Percentiles rank a stretch among this genome's conserved stretches.
These are phyloP conservation scores for Phocoena phocoena DNA, from an alignment of 2,113 vertebrate species.

Conservation along the genomic window DNA sequence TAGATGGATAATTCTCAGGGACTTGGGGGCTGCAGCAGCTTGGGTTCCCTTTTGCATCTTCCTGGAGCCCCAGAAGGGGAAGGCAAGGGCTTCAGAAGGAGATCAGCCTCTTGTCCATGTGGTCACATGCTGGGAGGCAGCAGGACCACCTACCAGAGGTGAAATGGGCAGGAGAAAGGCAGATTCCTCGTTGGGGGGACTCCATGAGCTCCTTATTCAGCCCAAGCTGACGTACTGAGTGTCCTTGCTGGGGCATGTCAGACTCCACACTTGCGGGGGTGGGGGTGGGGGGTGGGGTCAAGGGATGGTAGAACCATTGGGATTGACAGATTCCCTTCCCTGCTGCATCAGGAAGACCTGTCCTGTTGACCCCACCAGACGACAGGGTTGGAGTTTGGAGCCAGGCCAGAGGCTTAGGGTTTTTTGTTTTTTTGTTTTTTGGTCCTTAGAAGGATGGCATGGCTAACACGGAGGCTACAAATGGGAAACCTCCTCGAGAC, in stretches of 20 bases:
- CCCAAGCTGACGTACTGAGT: neutral
- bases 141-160: neutral
- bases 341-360: neutral
- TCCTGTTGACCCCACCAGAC: neutral
- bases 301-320: neutral
- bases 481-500: slow-evolving; percentile 88
- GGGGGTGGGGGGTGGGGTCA: neutral
- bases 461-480: slow-evolving; percentile 83
- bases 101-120: neutral
- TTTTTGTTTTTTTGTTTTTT: slow-evolving; percentile 29
- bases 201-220: neutral
- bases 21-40: neutral
- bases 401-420: slow-evolving; percentile 21
- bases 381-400: neutral
- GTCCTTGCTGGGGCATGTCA: neutral
- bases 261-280: neutral
- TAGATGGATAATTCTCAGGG: neutral
- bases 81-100: neutral
- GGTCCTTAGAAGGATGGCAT: slow-evolving; percentile 87
- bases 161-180: neutral
- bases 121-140: neutral
- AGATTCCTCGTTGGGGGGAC: neutral
- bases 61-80: neutral
- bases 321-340: neutral
- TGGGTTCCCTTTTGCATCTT: slow-evolving; percentile 16